These are phyloP conservation scores for Hyperopisus bebe DNA, from an alignment of 2,113 vertebrate genomes.

Conservation along the genomic window DNA sequence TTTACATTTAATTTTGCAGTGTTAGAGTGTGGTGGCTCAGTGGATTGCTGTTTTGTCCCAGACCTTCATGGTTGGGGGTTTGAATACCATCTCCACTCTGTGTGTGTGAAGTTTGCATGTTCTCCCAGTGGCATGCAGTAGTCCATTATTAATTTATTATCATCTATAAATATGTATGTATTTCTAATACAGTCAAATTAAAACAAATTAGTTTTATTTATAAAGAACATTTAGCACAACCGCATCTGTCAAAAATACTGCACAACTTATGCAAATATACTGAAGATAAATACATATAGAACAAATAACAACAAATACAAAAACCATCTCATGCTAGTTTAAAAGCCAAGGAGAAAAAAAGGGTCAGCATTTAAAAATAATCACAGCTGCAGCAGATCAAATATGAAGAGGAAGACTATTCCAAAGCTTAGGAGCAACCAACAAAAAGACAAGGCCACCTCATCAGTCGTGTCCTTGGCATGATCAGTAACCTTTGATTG, in stretches of 20 bases:
- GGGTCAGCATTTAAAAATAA: neutral
- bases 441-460: neutral
- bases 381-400: neutral
- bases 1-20: neutral
- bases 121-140: no score
- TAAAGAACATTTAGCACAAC: neutral
- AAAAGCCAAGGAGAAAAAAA: neutral
- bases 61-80: no score
- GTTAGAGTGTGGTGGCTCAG: no score
- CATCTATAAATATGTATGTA: neutral
- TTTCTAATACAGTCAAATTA: neutral
- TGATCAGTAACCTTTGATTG: neutral
- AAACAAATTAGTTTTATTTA: neutral
- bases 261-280: neutral
- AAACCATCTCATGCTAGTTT: neutral
- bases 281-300: neutral
- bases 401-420: neutral
- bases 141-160: neutral
- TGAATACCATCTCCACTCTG: no score
- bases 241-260: neutral
- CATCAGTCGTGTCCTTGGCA: neutral
- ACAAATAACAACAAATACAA: neutral
- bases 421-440: neutral
- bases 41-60: no score
- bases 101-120: no score